Conservation (phyloP, 2,113 vertebrate species). For the Apeltes quadracus region DNA sequence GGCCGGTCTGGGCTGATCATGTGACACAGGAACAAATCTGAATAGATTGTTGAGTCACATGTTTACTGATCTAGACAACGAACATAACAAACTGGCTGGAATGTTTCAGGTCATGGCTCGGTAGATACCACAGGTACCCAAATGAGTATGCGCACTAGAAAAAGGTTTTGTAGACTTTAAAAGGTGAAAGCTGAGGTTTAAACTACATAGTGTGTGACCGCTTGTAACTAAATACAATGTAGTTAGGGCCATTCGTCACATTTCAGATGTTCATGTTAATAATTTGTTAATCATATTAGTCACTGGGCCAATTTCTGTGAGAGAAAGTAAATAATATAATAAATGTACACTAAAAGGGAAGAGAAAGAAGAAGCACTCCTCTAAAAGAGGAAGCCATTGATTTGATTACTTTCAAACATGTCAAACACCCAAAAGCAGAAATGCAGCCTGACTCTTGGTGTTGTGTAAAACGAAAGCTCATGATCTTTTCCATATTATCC, state of each 20-base stretch:
- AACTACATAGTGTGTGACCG: background rate
- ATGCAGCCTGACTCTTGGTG: background rate
- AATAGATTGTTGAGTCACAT: background rate
- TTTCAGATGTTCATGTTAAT: background rate
- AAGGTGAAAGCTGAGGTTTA: background rate
- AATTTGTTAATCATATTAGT: background rate
- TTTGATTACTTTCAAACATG: too few species aligned
- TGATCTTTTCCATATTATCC: constrained; percentile 14
- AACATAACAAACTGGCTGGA: background rate
- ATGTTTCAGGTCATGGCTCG: background rate
- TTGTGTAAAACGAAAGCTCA: background rate
- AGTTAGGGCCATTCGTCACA: background rate
- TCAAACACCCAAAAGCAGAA: constrained; percentile 5
- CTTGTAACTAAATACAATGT: background rate
- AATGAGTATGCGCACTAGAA: too few species aligned
- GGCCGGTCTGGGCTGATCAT: background rate
- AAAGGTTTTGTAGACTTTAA: too few species aligned
- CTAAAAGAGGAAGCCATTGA: background rate
- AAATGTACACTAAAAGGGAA: background rate
- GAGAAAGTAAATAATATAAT: background rate
- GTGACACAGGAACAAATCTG: background rate
- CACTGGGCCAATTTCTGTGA: too few species aligned
- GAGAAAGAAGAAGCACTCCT: background rate
- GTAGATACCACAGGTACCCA: background rate
- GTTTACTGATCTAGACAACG: background rate